phyloP scores from a whole-genome alignment of 2,113 vertebrate species.

The Chitala chitala region DNA sequence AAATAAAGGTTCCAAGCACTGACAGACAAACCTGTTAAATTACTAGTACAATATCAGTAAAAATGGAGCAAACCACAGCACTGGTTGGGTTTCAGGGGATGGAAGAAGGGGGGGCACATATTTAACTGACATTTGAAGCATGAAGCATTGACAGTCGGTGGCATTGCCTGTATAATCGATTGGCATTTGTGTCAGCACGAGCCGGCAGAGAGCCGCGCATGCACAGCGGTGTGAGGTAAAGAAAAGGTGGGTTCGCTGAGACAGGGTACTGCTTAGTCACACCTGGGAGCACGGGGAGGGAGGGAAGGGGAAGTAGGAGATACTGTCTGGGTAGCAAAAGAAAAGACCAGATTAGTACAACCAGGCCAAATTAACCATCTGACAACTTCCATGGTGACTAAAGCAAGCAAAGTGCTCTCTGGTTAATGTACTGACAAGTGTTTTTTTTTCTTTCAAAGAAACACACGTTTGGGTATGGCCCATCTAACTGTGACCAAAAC shows the following conservation, averaged over 20 bases:
- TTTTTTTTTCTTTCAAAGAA: too few relatives aligned
- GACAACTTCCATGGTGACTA: too few relatives aligned
- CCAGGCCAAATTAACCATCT: slow-evolving; percentile 40
- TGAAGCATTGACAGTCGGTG: slow-evolving; percentile 74
- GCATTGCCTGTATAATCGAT: slow-evolving; percentile 86
- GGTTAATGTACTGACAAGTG: too few relatives aligned
- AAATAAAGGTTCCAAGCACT: background rate
- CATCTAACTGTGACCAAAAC: too few relatives aligned
- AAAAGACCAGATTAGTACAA: slow-evolving; percentile 21
- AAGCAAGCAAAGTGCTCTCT: too few relatives aligned
- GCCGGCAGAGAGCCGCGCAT: slow-evolving; percentile 72
- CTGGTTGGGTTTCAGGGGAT: background rate
- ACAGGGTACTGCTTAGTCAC: slow-evolving; percentile 64
- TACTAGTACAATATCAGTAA: slow-evolving; percentile 30
- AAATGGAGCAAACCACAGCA: too few relatives aligned
- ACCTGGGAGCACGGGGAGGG: slow-evolving; percentile 62
- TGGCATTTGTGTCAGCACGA: slow-evolving; percentile 88
- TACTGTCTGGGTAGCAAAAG: background rate
- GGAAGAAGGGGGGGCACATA: slow-evolving; percentile 4
- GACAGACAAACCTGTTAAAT: slow-evolving; percentile 27
- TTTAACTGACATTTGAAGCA: background rate
- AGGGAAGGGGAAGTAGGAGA: background rate
- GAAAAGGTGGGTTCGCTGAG: slow-evolving; percentile 56
- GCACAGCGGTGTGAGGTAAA: slow-evolving; percentile 68
- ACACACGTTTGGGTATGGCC: too few relatives aligned